Base-by-base conservation (phyloP, 2,113 vertebrate species). In the Dendropsophus ebraccatus region DNA sequence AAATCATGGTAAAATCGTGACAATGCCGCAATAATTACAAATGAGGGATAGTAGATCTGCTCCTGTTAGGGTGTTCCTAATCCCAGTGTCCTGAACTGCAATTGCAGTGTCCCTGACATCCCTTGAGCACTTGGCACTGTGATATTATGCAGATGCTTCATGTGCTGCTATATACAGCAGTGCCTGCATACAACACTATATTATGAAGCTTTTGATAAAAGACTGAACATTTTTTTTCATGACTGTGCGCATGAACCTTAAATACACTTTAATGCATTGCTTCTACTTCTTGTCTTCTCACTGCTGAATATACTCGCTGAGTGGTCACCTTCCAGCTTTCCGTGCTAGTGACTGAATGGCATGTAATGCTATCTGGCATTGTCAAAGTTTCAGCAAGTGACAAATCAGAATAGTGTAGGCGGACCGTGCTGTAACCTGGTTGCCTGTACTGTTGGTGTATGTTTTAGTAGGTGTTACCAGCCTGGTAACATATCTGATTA, bases 301-400 rank as follows among this genome's bases (percentile, higher is more conserved):
- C 45, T 13, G 21, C 49, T 65, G 17, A 19, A 35, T 69, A 30
- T 19, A 35, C 65, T 17, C n/a, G 35, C 35, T 73, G 35, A n/a
- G 72, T 4, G 25, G 35, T 72, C 21, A 23, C 35, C 35, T 37
- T 23, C 21, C 35, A 72, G 37, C 23, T 73, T n/a, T 12, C 49
- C 13, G 50, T 67, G 60, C 23, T 10, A 25, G 50, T 83, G 37
- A 35, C 7, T 28, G 35, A 74, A 28, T 84, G n/a, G 23, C 67
- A 52, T 30, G 74, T 83, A 25, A 49, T 84, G 87, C 47, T 35
- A 32, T 32, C 75, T 37, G 4, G 28, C 58, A 85, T 9, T 84
- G 72, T 47, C 83, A 5, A 37, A 70, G 78, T 19, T 35, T 75
- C 21, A 50, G 81, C 6, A 86, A 89, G 79, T 41, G 83, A 86